These are phyloP conservation scores for Mythimna albipuncta DNA, from an alignment of 2,888 invertebrate species.

Conservation along the genomic window DNA sequence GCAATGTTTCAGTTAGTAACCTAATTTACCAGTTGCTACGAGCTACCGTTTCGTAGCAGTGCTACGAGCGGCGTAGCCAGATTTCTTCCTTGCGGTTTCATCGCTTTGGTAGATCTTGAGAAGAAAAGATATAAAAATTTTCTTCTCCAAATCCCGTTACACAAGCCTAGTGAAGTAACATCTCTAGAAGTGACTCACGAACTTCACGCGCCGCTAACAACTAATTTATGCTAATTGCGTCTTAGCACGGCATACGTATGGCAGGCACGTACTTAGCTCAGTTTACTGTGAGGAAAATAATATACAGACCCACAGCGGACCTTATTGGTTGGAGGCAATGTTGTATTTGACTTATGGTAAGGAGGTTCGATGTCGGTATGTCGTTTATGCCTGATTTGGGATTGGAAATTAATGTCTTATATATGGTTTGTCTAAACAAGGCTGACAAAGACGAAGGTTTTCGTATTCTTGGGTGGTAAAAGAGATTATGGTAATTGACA, in stretches of 20 bases:
- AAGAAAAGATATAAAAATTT: not conserved
- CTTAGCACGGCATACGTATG: slow-evolving; percentile 81
- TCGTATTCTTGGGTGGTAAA: not conserved
- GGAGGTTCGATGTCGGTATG: slow-evolving; percentile 16
- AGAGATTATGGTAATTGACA: not conserved
- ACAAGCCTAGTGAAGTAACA: slow-evolving; percentile 21
- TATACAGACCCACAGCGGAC: slow-evolving; percentile 61
- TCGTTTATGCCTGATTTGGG: slow-evolving; percentile 18
- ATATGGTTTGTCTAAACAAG: not conserved
- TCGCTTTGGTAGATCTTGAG: not conserved
- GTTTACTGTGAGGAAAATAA: slow-evolving; percentile 73
- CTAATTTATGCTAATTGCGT: slow-evolving; percentile 88
- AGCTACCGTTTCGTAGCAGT: slow-evolving; percentile 22
- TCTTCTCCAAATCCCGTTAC: slow-evolving; percentile 26
- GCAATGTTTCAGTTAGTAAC: not conserved
- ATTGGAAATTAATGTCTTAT: not conserved
- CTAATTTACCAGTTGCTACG: slow-evolving; percentile 10
- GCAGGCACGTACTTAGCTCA: slow-evolving; percentile 81
- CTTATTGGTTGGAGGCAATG: slow-evolving; percentile 59
- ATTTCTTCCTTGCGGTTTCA: not conserved
- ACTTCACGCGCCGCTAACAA: slow-evolving; percentile 87
- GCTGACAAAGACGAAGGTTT: not conserved
- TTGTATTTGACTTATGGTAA: slow-evolving; percentile 47
- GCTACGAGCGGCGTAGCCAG: slow-evolving; percentile 33
- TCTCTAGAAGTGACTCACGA: slow-evolving; percentile 81